These are phyloP conservation scores for Lutjanus argentimaculatus DNA, from an alignment of 2,797 vertebrate genomes.

Conservation along the genomic window DNA sequence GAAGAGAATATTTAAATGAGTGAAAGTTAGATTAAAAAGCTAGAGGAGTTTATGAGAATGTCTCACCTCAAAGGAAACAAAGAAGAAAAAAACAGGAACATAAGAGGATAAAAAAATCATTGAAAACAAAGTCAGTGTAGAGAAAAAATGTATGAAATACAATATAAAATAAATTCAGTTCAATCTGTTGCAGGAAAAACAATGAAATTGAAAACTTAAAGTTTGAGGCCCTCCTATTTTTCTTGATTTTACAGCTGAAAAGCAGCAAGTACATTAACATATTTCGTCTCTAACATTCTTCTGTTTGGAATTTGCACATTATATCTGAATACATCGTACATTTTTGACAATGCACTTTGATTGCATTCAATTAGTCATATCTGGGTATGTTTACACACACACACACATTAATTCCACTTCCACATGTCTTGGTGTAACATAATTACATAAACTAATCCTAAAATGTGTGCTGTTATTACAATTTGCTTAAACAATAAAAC, in stretches of 20 bases:
- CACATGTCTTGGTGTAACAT: not conserved
- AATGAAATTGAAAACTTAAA: not conserved
- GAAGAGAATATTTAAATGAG: not conserved
- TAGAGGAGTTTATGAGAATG: not conserved
- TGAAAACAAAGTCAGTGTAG: not conserved
- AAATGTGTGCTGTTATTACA: not conserved
- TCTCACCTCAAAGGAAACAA: constrained; percentile 10
- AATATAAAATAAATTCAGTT: not conserved
- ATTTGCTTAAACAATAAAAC: not conserved
- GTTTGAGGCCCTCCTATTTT: not conserved
- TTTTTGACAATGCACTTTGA: not conserved
- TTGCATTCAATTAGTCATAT: constrained; percentile 10
- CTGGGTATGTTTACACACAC: not conserved
- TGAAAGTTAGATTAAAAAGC: constrained; percentile 31
- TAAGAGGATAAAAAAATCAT: not conserved
- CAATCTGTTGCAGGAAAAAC: not conserved
- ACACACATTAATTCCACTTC: not conserved
- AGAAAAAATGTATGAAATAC: not conserved
- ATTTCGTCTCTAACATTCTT: not conserved
- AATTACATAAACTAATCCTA: not conserved
- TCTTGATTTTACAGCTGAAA: not conserved
- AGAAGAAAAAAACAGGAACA: not conserved
- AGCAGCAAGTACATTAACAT: not conserved
- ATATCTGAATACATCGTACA: not conserved
- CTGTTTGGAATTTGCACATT: not conserved